These are phyloP conservation scores for Archips crataeganus DNA, from an alignment of 2,888 invertebrate genomes.

Conservation along the genomic window DNA sequence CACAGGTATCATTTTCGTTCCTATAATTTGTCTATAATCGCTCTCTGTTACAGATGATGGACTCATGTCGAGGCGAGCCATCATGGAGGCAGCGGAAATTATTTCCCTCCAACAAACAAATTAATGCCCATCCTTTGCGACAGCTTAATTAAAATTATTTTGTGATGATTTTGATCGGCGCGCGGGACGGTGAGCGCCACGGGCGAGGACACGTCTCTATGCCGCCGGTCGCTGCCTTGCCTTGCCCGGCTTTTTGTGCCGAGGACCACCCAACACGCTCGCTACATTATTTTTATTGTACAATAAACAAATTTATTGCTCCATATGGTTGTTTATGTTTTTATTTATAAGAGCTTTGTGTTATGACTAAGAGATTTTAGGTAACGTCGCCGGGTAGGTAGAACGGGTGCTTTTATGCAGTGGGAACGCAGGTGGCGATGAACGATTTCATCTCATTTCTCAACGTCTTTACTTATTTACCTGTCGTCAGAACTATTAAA, in stretches of 20 bases:
- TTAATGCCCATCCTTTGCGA: constrained; percentile 38
- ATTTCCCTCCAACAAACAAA: constrained; percentile 35
- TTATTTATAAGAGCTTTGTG: constrained; percentile 82
- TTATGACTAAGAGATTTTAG: constrained; percentile 67
- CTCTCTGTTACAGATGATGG: constrained; percentile 27
- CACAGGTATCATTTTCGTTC: constrained; percentile 22
- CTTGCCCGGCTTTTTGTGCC: constrained; percentile 66
- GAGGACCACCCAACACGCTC: constrained; percentile 81
- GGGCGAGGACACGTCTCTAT: constrained; percentile 58
- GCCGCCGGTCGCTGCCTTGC: constrained; percentile 56
- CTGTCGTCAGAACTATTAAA: neutral
- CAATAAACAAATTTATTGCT: constrained; percentile 85
- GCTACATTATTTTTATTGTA: constrained; percentile 84
- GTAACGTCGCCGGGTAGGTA: constrained; percentile 68
- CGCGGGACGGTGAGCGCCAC: constrained; percentile 27
- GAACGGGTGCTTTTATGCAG: constrained; percentile 10
- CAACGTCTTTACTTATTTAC: neutral
- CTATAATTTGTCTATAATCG: constrained; percentile 39
- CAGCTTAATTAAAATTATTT: constrained; percentile 42
- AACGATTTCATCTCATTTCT: constrained; percentile 5
- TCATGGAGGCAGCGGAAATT: constrained; percentile 34
- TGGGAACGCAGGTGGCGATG: constrained; percentile 39
- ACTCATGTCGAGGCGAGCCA: constrained; percentile 15
- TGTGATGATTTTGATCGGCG: constrained; percentile 40
- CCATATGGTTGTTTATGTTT: constrained; percentile 83